phyloP scores from a whole-genome alignment of 2,888 invertebrate species.

The Metellina segmentata region DNA sequence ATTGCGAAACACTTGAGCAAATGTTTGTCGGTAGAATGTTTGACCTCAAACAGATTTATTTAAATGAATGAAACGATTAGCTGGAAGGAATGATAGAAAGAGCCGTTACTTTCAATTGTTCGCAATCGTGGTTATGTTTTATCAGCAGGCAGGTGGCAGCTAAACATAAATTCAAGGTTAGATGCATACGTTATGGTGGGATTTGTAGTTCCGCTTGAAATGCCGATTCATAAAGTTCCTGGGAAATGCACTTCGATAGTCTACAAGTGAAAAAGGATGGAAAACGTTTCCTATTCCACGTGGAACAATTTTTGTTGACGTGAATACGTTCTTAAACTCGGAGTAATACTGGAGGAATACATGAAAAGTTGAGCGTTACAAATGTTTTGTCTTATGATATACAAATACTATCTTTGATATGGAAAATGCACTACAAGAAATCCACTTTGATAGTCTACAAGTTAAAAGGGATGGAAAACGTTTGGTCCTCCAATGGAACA shows the following conservation, averaged over 20 bases:
- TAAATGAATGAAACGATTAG: neutral
- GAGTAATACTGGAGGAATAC: too few species aligned
- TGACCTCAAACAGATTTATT: neutral
- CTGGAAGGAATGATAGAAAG: neutral
- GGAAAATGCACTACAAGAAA: too few species aligned
- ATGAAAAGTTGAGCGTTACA: too few species aligned
- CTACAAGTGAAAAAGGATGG: neutral
- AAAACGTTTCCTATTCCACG: neutral
- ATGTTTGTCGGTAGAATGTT: neutral
- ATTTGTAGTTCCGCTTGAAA: neutral
- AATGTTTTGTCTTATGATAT: too few species aligned
- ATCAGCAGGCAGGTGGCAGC: neutral
- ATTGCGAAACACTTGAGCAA: neutral
- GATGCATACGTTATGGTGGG: neutral
- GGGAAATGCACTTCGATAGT: neutral
- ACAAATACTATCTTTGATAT: too few species aligned
- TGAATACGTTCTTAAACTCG: neutral
- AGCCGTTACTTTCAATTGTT: neutral
- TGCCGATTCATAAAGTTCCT: neutral
- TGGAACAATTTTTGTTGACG: neutral
- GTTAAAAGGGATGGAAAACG: neutral
- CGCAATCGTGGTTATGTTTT: neutral
- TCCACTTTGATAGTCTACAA: neutral
- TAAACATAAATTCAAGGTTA: neutral
- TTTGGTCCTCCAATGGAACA: neutral